Percentiles rank a stretch among this genome's conserved stretches.
phyloP scores from a whole-genome alignment of 2,888 invertebrate species.

The Eupithecia subumbrata region DNA sequence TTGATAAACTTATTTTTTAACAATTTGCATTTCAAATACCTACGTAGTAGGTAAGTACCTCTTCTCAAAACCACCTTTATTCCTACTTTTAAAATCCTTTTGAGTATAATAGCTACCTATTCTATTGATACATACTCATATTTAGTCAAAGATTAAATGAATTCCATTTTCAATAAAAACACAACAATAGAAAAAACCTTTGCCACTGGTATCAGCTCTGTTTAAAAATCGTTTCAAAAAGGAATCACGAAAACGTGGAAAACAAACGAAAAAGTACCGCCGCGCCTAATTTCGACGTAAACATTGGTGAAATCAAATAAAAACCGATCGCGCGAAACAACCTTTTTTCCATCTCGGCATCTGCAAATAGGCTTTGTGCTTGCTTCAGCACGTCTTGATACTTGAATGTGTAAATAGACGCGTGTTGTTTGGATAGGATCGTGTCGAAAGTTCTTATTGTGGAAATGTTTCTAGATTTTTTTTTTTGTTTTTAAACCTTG shows the following conservation, averaged over 20 bases:
- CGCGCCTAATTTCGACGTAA: conserved; percentile 77
- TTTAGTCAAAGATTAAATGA: not conserved
- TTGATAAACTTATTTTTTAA: not conserved
- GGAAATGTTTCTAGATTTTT: not conserved
- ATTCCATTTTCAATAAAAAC: not conserved
- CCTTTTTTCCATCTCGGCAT: conserved; percentile 81
- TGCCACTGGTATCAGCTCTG: not conserved
- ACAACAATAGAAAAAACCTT: conserved; percentile 5
- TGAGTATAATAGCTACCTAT: not conserved
- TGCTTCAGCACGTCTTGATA: conserved; percentile 59
- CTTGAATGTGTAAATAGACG: conserved; percentile 44
- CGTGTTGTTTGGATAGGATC: not conserved
- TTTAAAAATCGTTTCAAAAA: conserved; percentile 15
- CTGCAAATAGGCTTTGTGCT: conserved; percentile 71
- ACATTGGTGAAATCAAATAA: conserved; percentile 82
- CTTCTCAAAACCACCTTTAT: not conserved
- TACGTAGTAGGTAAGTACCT: not conserved
- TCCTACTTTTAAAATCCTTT: not conserved
- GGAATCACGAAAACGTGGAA: conserved; percentile 34
- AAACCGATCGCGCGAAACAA: conserved; percentile 81
- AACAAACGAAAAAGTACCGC: conserved; percentile 57
- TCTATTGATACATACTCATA: no score
- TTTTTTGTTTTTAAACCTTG: not conserved
- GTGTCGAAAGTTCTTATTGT: not conserved
- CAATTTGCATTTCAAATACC: not conserved